phyloP scores from a whole-genome alignment of 2,888 invertebrate species.

The Cerceris ruficornis region DNA sequence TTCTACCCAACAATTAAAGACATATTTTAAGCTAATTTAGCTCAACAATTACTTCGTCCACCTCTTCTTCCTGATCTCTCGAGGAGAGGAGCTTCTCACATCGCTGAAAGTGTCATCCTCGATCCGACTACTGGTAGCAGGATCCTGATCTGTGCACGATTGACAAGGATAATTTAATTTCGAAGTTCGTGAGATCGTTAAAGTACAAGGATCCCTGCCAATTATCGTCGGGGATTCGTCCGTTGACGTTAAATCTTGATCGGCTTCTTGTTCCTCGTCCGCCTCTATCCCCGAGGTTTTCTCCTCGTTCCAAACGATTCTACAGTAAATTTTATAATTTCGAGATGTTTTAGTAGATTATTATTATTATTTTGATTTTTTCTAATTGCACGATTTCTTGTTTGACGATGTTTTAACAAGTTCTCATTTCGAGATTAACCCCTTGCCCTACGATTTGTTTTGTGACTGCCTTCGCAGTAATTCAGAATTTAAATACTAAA shows the following conservation, averaged over 20 bases:
- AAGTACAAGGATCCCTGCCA: constrained; percentile 45
- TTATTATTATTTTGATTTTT: background rate
- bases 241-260: constrained; percentile 46
- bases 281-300: constrained; percentile 52
- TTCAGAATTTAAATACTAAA: too few relatives aligned
- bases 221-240: constrained; percentile 57
- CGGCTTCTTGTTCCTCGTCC: constrained; percentile 53
- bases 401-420: background rate
- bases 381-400: constrained; percentile 23
- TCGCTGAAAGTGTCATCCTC: constrained; percentile 57
- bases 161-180: constrained; percentile 57
- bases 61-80: constrained; percentile 41
- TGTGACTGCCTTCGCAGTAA: too few relatives aligned
- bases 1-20: background rate
- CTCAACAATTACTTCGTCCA: constrained; percentile 26
- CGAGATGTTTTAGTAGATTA: constrained; percentile 5
- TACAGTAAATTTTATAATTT: background rate
- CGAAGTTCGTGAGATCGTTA: constrained; percentile 45
- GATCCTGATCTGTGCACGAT: constrained; percentile 53
- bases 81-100: constrained; percentile 55
- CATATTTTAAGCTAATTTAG: background rate
- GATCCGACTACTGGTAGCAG: constrained; percentile 27
- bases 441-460: background rate
- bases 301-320: constrained; percentile 37
- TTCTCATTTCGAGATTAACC: background rate